These are phyloP conservation scores for Zaprionus nigranus DNA, from an alignment of 1,140 invertebrate species.

Conservation along the genomic window DNA sequence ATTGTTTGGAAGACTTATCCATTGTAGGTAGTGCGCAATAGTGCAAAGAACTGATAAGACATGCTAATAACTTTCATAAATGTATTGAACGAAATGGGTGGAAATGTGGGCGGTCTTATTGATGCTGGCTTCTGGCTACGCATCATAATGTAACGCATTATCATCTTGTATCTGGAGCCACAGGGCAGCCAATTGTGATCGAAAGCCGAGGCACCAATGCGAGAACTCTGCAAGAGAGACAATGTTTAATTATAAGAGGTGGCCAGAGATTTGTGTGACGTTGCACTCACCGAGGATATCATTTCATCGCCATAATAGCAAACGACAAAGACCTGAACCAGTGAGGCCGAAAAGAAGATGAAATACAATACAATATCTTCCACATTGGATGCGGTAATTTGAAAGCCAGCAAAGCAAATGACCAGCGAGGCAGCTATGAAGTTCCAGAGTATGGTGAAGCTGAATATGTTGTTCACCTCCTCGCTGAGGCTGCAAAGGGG, in stretches of 20 bases:
- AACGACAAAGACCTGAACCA: slow-evolving; percentile 72
- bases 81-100: slow-evolving; percentile 71
- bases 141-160: slow-evolving; percentile 64
- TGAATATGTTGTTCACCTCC: slow-evolving; percentile 71
- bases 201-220: slow-evolving; percentile 64
- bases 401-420: slow-evolving; percentile 76
- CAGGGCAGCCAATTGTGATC: slow-evolving; percentile 71
- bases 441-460: slow-evolving; percentile 70
- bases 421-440: slow-evolving; percentile 73
- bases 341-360: slow-evolving; percentile 69
- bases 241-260: neutral
- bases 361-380: slow-evolving; percentile 73
- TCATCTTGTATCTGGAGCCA: slow-evolving; percentile 56
- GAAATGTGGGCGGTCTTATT: slow-evolving; percentile 72
- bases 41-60: slow-evolving; percentile 74
- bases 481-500: slow-evolving; percentile 59
- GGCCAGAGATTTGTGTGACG: neutral
- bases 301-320: slow-evolving; percentile 76
- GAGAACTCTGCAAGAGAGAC: slow-evolving; percentile 46
- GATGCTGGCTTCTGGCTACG: slow-evolving; percentile 71
- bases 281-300: slow-evolving; percentile 62
- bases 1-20: slow-evolving; percentile 31
- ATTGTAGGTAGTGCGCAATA: slow-evolving; percentile 66
- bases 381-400: slow-evolving; percentile 70
- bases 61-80: slow-evolving; percentile 79